Evolutionary conservation across 2,113 vertebrate genomes (phyloP), one percentile per base, ranked within the genome.

Genomic region (Chaetops frenatus): DNA sequence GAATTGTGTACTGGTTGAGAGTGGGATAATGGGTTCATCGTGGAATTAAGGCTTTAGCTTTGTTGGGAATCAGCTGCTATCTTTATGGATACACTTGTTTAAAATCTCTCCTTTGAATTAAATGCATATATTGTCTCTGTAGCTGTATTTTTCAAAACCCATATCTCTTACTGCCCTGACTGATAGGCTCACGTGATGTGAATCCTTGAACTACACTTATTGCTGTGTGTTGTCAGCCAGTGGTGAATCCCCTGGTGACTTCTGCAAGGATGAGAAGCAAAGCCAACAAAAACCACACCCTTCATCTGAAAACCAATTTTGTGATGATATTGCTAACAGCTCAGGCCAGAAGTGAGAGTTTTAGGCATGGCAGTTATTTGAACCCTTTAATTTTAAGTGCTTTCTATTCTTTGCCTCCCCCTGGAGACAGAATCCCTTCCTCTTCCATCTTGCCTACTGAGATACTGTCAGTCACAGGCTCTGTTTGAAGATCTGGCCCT

Each of bases 401-500:
- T 79, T 83, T 64, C 54, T 15, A 44, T 83, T 92, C 44, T 94
- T 79, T 86, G 18, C 48, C 24, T 82, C 9, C 15, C 50, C 7
- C 15, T 58, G 25, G 58, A 73, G 81, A 82, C 38, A 67, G 47
- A 93, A 70, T 74, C 36, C 56, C 71, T 91, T 93, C 66, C 45
- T 84, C 28, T 74, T 81, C 73, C 5, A 0, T 69, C 38, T 76
- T 69, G 13, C 67, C 86, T 77, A 64, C 44, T 91, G 60, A 86
- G 77, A 85, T 69, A 76, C n/a, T 84, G 44, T 31, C 44, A 84
- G 22, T 74, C 53, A 58, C 35, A 88, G 33, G 8, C 47, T 88
- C 60, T 72, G 29, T 86, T 96, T 92, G 74, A 90, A 94, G 88
- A 93, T 70, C 54, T 95, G 62, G 31, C 71, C 47, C 42, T 83